Conservation (phyloP, 2,113 vertebrate species). For the Ceratotherium simum region DNA sequence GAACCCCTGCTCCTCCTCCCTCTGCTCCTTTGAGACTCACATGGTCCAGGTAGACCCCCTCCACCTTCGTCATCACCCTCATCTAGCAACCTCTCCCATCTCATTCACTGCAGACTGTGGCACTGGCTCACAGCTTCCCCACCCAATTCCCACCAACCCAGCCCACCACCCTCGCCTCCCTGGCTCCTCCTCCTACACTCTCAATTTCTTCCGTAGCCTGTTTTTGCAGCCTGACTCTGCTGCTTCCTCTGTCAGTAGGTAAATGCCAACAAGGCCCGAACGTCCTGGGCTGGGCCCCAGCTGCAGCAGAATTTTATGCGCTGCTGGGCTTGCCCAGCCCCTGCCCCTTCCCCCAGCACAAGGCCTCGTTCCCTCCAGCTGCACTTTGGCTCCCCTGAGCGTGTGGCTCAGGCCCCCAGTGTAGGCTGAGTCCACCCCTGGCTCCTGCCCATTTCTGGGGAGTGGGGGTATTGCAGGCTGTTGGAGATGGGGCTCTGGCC, state of each 20-base stretch:
- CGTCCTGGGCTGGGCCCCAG: background rate
- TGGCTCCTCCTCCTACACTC: background rate
- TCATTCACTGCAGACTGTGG: background rate
- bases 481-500: background rate
- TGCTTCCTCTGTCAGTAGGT: background rate
- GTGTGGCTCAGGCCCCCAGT: background rate
- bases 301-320: too few relatives aligned
- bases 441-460: background rate
- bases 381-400: background rate
- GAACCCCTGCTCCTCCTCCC: background rate
- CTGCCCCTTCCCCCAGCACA: background rate
- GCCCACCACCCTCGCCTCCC: too few relatives aligned
- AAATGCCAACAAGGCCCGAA: background rate
- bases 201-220: background rate
- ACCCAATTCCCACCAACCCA: background rate
- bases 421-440: background rate
- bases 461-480: background rate
- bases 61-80: background rate
- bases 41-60: too few relatives aligned
- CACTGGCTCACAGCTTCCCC: background rate
- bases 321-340: background rate
- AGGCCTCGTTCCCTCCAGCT: background rate
- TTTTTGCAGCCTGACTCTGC: background rate
- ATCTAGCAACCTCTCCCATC: background rate
- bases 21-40: background rate